Base-by-base conservation (phyloP, 37 sponge, comb jelly and placozoan species). In the Spongia lamella region DNA sequence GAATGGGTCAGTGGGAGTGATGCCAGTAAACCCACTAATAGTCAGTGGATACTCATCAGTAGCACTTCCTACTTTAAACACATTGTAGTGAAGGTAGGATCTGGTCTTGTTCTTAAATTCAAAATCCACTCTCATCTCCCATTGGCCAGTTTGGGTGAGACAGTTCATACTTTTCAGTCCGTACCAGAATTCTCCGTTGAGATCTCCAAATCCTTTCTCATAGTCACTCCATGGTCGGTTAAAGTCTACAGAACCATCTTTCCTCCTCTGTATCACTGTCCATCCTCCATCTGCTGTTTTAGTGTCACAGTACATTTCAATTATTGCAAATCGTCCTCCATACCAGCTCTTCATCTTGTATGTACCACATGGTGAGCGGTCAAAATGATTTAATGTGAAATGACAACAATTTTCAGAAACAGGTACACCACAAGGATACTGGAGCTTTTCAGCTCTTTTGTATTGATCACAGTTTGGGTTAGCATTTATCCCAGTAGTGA, bases 191-290 rank as follows among this genome's bases (percentile, higher is more conserved):
- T 76, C 77, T 17, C 77, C 64, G 6, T 62, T 27, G 0, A 39
- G 16, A 7, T 76, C 9, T 13, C 77, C 77, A 63, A 76, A 76
- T 21, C 77, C 77, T 20, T 62, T 16, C 14, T 39, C 77, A 63
- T 76, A 76, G 64, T 76, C 64, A 27, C 19, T 22, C 77, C 77
- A 76, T 2, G 32, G 32, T 7, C 64, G 61, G 7, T 37, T 38
- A 37, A 76, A 76, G 32, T 76, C 38, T 32, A 13, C 77, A 37
- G 77, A 62, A 13, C 77, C 77, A 76, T 76, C 77, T 32, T 30
- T 40, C 38, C 77, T 64, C 47, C 64, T 43, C 54, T 76, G 77
- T 17, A 76, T 43, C 37, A 63, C 64, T 16, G 77, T 76, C 52
- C 64, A 76, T 13, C 38, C 38, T 73, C 75, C 75, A 43, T 43